These are phyloP conservation scores for Drosophila acutilabella DNA, from an alignment of 2,888 invertebrate species.

Conservation along the genomic window DNA sequence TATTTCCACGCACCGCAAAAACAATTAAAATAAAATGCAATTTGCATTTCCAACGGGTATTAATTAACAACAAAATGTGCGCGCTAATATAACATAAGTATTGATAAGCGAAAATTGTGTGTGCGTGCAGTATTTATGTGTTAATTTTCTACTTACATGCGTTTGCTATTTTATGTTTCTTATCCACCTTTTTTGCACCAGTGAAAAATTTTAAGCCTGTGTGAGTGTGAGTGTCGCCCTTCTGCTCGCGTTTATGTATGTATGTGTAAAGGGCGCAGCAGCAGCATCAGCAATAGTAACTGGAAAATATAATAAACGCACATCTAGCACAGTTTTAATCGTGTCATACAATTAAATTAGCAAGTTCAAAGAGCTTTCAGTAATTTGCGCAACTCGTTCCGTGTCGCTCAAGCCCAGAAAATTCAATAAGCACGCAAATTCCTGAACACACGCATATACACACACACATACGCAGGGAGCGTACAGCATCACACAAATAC, in stretches of 20 bases:
- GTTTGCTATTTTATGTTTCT: slow-evolving; percentile 22
- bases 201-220: slow-evolving; percentile 48
- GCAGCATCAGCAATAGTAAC: slow-evolving; percentile 21
- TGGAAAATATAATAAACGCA: slow-evolving; percentile 22
- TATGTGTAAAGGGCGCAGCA: slow-evolving; percentile 74
- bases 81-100: slow-evolving; percentile 29
- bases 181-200: slow-evolving; percentile 51
- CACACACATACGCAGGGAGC: slow-evolving; percentile 22
- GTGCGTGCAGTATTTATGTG: slow-evolving; percentile 34
- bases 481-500: slow-evolving; percentile 26
- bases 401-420: slow-evolving; percentile 51
- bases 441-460: slow-evolving; percentile 55
- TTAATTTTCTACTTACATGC: slow-evolving; percentile 48
- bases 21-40: slow-evolving; percentile 50
- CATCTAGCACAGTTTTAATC: slow-evolving; percentile 24
- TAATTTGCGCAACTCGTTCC: slow-evolving; percentile 59
- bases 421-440: slow-evolving; percentile 78
- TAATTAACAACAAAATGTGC: slow-evolving; percentile 50
- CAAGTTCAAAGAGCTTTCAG: slow-evolving; percentile 46
- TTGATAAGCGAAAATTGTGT: slow-evolving; percentile 32
- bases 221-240: slow-evolving; percentile 44
- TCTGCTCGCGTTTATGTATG: slow-evolving; percentile 41
- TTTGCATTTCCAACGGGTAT: slow-evolving; percentile 40
- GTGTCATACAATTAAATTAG: slow-evolving; percentile 53
- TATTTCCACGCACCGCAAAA: slow-evolving; percentile 39